Evolutionary conservation across 2,113 vertebrate species (phyloP).

Genomic region (Lophotis ruficrista): DNA sequence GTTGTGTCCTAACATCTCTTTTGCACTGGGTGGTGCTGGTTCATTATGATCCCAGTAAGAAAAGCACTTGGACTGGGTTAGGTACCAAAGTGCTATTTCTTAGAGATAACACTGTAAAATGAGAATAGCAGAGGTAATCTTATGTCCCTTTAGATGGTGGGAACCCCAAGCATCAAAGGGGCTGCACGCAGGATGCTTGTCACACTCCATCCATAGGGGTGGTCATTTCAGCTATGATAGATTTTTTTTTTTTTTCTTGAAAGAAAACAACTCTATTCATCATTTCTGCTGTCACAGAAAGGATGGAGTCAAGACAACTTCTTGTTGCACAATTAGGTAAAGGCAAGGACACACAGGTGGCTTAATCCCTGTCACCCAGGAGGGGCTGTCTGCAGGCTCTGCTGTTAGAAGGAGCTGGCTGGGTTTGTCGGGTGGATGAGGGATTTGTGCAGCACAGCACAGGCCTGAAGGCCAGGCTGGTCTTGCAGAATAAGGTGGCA

Average conservation of each 20-base stretch:
- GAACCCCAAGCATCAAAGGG: accelerated
- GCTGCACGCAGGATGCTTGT: neutral
- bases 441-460: neutral
- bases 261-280: neutral
- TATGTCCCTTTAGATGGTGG: neutral
- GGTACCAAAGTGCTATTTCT: neutral
- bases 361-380: neutral
- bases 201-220: too few species aligned
- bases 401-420: too few species aligned
- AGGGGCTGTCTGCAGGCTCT: neutral
- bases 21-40: conserved; percentile 7
- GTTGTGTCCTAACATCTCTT: neutral
- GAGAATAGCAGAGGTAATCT: neutral
- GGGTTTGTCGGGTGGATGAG: too few species aligned
- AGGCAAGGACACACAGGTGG: neutral
- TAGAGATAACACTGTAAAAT: neutral
- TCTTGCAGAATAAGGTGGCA: neutral
- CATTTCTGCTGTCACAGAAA: neutral
- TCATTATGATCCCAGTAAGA: neutral
- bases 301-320: neutral
- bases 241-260: neutral
- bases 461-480: neutral
- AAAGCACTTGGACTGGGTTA: neutral
- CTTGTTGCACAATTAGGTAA: neutral
- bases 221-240: neutral